phyloP scores from a whole-genome alignment of 2,113 vertebrate species.

The Dolichotis patagonum region DNA sequence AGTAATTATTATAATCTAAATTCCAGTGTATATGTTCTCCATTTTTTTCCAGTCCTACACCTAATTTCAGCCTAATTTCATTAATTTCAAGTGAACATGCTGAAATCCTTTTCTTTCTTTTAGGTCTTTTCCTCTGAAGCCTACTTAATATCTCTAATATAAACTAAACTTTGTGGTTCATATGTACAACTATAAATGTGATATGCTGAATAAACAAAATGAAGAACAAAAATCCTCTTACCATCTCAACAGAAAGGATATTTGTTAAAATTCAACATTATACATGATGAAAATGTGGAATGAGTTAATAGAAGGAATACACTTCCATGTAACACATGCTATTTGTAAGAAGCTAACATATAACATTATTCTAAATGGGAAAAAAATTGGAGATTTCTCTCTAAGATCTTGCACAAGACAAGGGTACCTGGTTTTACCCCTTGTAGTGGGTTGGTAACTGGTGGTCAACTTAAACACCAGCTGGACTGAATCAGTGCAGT shows the following conservation, averaged over 20 bases:
- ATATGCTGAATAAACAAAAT: neutral
- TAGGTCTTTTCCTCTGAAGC: neutral
- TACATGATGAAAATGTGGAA: neutral
- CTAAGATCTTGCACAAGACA: neutral
- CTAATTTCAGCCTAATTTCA: neutral
- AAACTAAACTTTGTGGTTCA: neutral
- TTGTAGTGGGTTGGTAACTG: neutral
- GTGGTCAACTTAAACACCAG: too few species aligned
- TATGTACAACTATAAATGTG: neutral
- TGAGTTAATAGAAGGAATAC: neutral
- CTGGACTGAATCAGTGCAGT: too few species aligned
- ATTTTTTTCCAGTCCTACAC: neutral
- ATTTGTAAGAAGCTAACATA: neutral
- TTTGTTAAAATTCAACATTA: neutral
- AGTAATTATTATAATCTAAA: neutral
- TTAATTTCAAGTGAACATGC: neutral
- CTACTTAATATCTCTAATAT: neutral
- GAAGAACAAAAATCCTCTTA: neutral
- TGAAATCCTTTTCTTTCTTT: neutral
- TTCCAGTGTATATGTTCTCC: rapidly evolving
- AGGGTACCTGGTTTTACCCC: too few species aligned
- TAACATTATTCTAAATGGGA: neutral
- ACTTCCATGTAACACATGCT: neutral
- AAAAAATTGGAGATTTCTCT: neutral
- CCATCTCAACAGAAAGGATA: neutral